A percentile compares a stretch with the other conserved stretches of the same genome.
These are phyloP conservation scores for Hedychridium roseum DNA, from an alignment of 2,888 invertebrate species.

Conservation along the genomic window DNA sequence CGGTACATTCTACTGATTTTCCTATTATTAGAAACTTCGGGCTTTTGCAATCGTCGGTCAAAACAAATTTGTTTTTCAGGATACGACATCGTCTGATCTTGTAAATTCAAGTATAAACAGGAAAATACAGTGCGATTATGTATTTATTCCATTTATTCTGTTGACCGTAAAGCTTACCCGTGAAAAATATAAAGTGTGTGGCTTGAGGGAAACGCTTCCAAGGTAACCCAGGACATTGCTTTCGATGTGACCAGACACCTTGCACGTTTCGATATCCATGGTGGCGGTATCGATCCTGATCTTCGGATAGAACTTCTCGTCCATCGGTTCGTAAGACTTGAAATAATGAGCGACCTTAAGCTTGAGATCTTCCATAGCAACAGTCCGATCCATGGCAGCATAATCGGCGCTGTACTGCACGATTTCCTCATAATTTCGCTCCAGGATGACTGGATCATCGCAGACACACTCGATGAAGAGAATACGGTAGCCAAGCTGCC, in stretches of 20 bases:
- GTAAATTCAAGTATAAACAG: background rate
- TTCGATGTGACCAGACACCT: constrained; percentile 81
- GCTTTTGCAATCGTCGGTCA: no score
- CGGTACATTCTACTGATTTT: no score
- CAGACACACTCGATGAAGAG: constrained; percentile 93
- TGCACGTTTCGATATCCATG: constrained; percentile 73
- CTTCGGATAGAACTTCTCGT: constrained; percentile 65
- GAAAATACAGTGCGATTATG: background rate
- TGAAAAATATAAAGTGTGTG: constrained; percentile 89
- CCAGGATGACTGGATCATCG: constrained; percentile 77
- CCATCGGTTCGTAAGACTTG: constrained; percentile 81
- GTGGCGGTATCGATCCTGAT: constrained; percentile 63
- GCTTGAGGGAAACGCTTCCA: constrained; percentile 83
- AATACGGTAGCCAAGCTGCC: constrained; percentile 81
- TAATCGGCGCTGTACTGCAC: constrained; percentile 89
- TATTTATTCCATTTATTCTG: background rate
- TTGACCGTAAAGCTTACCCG: constrained; percentile 72
- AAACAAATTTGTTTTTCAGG: no score
- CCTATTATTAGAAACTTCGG: no score
- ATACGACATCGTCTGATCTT: no score
- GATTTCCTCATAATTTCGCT: constrained; percentile 81
- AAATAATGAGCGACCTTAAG: constrained; percentile 86
- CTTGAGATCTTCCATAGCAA: constrained; percentile 82
- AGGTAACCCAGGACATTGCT: constrained; percentile 87
- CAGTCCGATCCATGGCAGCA: constrained; percentile 77